Evolutionary conservation across 2,888 invertebrate genomes (phyloP).

Genomic region (Subacronicta megacephala): DNA sequence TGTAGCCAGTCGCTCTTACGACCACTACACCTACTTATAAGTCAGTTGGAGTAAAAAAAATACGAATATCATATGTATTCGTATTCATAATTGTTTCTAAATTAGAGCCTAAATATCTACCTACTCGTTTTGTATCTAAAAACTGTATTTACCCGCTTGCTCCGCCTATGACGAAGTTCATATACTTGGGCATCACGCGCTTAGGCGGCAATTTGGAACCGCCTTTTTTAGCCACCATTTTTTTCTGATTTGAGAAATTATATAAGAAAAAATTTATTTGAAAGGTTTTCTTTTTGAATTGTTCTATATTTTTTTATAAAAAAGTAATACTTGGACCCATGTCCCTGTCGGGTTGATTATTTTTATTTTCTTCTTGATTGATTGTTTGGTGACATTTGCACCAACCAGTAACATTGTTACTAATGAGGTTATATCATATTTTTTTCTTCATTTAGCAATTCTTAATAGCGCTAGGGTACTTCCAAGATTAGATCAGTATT

Average conservation of each 20-base stretch:
- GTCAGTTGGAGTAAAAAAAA: too few relatives aligned
- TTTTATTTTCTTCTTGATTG: slow-evolving; percentile 15
- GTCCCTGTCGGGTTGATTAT: neutral
- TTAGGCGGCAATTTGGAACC: neutral
- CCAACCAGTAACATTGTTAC: slow-evolving; percentile 8
- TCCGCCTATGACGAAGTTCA: slow-evolving; percentile 74
- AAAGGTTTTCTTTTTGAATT: slow-evolving; percentile 8
- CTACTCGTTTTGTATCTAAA: neutral
- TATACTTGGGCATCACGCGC: slow-evolving; percentile 61
- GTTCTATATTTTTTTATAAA: slow-evolving; percentile 17
- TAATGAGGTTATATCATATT: too few relatives aligned
- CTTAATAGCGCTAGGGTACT: too few relatives aligned
- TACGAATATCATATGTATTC: too few relatives aligned
- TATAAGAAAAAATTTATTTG: neutral
- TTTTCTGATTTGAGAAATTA: slow-evolving; percentile 10
- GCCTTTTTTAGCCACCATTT: slow-evolving; percentile 55
- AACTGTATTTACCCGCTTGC: slow-evolving; percentile 64
- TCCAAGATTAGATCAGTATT: too few relatives aligned
- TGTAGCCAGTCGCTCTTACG: too few relatives aligned
- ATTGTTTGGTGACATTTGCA: neutral
- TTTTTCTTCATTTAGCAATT: too few relatives aligned
- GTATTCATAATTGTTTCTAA: too few relatives aligned
- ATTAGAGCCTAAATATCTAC: too few relatives aligned
- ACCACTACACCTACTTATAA: too few relatives aligned
- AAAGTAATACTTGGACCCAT: slow-evolving; percentile 6